These are phyloP conservation scores for Heliconius charithonia DNA, from an alignment of 2,888 invertebrate species.

Conservation along the genomic window DNA sequence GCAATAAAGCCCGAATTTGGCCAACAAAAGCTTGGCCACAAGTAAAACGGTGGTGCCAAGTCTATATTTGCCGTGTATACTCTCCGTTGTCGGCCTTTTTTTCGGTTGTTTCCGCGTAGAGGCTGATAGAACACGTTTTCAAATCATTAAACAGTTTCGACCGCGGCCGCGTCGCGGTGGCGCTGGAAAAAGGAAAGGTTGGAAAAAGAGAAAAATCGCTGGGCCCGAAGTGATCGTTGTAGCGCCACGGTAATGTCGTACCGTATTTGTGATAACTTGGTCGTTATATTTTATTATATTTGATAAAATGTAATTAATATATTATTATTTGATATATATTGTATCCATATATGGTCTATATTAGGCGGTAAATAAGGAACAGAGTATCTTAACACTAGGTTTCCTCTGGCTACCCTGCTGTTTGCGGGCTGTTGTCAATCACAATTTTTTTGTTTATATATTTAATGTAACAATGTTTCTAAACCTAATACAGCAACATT, in stretches of 20 bases:
- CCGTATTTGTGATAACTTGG: slow-evolving; percentile 54
- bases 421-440: too few relatives aligned
- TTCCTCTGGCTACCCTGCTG: too few relatives aligned
- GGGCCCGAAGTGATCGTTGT: slow-evolving; percentile 69
- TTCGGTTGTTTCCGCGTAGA: slow-evolving; percentile 82
- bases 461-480: too few relatives aligned
- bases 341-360: too few relatives aligned
- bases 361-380: too few relatives aligned
- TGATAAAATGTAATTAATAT: background rate
- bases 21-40: slow-evolving; percentile 44
- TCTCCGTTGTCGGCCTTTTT: slow-evolving; percentile 81
- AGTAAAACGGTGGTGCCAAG: slow-evolving; percentile 60
- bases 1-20: slow-evolving; percentile 57
- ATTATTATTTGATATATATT: too few relatives aligned
- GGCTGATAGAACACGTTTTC: slow-evolving; percentile 84
- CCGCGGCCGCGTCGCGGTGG: slow-evolving; percentile 65
- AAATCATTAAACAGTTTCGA: slow-evolving; percentile 84
- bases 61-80: slow-evolving; percentile 81
- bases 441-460: too few relatives aligned
- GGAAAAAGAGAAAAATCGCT: slow-evolving; percentile 68
- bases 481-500: too few relatives aligned
- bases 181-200: slow-evolving; percentile 67
- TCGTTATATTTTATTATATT: slow-evolving; percentile 20
- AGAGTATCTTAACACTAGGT: too few relatives aligned
- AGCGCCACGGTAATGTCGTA: slow-evolving; percentile 65